A percentile compares a stretch with the other conserved stretches of the same genome.
phyloP scores from a whole-genome alignment of 2,888 invertebrate genomes.

The Parnassius mnemosyne region DNA sequence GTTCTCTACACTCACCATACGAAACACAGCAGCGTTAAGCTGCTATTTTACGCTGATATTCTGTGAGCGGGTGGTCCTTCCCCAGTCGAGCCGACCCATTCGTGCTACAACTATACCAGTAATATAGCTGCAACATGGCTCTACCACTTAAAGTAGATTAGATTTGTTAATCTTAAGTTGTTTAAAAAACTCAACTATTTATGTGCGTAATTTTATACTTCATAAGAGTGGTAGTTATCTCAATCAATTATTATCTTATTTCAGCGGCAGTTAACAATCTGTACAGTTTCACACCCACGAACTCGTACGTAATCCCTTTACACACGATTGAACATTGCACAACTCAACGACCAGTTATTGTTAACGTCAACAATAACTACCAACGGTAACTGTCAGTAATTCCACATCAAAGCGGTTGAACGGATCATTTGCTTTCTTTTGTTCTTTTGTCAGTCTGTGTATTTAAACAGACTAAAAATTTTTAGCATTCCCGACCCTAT shows the following conservation, averaged over 20 bases:
- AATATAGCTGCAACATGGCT: too few species aligned
- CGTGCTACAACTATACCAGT: too few species aligned
- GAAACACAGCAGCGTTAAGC: too few species aligned
- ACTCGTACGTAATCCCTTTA: conserved; percentile 29
- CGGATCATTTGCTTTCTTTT: conserved; percentile 69
- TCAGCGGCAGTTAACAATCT: not conserved
- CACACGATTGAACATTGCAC: conserved; percentile 48
- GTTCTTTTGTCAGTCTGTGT: conserved; percentile 50
- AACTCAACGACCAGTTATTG: conserved; percentile 58
- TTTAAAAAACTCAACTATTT: too few species aligned
- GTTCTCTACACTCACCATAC: too few species aligned
- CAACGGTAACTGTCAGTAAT: conserved; percentile 33
- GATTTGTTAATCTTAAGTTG: too few species aligned
- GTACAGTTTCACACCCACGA: conserved; percentile 1
- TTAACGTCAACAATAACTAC: conserved; percentile 42
- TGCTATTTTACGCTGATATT: too few species aligned
- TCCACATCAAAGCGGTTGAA: conserved; percentile 60
- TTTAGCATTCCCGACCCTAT: conserved; percentile 31
- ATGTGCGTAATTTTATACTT: not conserved
- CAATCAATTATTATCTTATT: conserved; percentile 19
- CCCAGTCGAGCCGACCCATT: too few species aligned
- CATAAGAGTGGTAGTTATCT: not conserved
- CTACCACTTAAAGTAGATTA: too few species aligned
- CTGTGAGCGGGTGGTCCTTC: too few species aligned
- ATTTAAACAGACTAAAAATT: conserved; percentile 25